Base-by-base conservation (phyloP, 1,140 invertebrate species). In the Trichomalopsis sarcophagae region DNA sequence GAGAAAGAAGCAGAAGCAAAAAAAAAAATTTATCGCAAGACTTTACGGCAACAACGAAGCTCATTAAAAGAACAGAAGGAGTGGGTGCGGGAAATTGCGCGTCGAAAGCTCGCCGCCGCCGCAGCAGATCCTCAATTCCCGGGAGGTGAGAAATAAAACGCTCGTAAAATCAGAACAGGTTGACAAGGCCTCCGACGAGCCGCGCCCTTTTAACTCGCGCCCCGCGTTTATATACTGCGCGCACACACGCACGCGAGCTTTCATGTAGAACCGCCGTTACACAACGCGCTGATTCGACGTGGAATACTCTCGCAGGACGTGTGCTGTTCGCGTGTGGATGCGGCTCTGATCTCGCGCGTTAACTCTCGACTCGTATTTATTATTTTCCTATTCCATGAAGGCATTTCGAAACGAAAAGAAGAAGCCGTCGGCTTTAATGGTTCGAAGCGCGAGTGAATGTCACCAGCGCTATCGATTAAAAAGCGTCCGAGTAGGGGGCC, bases 381-480 rank as follows among this genome's bases (percentile, higher is more conserved):
- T n/a, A n/a, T 6, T 62, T 62, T 62, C 27, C 27, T 17, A 4
- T 17, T n/a, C 6, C 5, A 5, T 5, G 0, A n/a, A 62, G 1
- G 21, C 55, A 27, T 1, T 33, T 40, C 7, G 33, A n/a, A 9
- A 36, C 40, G 55, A 55, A 2, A 55, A 55, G 50, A 62, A 62
- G 55, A 62, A 62, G 55, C 55, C n/a, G 0, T 62, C 55, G 6
- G 55, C 55, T 62, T 62, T 62, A 62, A 62, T 21, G 55, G 55
- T 62, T 62, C 55, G 4, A 4, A 62, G 55, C 14, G 21, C 6
- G 21, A 11, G 5, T 76, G 76, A 78, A 78, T 78, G 76, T 78
- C 76, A 78, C 50, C 50, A 47, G 55, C 4, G 55, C 21, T 75
- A 82, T 82, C 50, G 81, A 82, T 82, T 82, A 76, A 47, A 82